Conservation (phyloP, 1,140 invertebrate species). For the Drosophila kohkoa region DNA sequence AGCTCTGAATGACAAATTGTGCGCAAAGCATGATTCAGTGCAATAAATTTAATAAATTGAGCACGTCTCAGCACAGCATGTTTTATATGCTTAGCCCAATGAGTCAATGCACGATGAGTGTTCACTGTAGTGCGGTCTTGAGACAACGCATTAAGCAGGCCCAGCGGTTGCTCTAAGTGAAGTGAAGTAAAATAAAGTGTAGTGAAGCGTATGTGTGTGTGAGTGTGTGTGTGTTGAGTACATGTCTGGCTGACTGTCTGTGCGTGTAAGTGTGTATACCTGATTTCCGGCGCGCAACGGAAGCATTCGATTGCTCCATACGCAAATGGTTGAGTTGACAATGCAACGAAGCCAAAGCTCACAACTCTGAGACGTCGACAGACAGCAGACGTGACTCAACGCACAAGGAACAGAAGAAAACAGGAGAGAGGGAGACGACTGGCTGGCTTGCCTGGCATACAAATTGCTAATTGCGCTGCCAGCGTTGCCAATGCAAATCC, state of each 20-base stretch:
- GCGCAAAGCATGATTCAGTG: not conserved
- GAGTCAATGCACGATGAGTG: constrained; percentile 8
- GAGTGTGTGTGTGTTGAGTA: not conserved
- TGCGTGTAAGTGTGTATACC: constrained; percentile 52
- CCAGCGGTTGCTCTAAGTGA: not conserved
- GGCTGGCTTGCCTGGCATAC: constrained; percentile 41
- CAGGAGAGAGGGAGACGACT: not conserved
- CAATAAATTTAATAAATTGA: not conserved
- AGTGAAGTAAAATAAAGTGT: constrained; percentile 18
- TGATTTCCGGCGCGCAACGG: constrained; percentile 78
- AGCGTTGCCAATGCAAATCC: constrained; percentile 58
- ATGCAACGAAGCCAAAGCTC: constrained; percentile 21
- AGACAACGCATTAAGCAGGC: constrained; percentile 29
- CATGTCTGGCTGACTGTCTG: not conserved
- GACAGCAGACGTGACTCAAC: constrained; percentile 38
- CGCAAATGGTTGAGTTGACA: constrained; percentile 48
- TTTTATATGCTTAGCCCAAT: constrained; percentile 1
- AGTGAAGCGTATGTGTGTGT: constrained; percentile 17
- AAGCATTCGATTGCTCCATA: constrained; percentile 76
- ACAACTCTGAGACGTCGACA: constrained; percentile 11
- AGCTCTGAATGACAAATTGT: not conserved
- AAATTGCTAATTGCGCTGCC: constrained; percentile 50
- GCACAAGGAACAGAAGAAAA: not conserved
- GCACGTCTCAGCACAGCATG: not conserved
- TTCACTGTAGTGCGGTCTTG: constrained; percentile 42